These are phyloP conservation scores for Jacana jacana DNA, from an alignment of 2,113 vertebrate species.

Conservation along the genomic window DNA sequence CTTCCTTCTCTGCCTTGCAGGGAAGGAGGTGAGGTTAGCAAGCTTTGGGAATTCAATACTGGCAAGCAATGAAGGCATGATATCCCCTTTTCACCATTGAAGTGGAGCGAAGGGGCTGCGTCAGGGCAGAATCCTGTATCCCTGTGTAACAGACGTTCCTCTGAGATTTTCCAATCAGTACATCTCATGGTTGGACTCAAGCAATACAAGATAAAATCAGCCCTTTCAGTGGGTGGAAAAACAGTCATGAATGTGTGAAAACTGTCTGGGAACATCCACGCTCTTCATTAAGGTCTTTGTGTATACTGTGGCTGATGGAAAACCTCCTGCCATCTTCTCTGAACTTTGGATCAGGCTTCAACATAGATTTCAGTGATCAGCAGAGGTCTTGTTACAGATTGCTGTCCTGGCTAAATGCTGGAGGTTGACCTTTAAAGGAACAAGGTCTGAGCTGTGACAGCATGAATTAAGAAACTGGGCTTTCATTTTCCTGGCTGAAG, in stretches of 20 bases:
- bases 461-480: not conserved
- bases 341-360: not conserved
- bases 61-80: not conserved
- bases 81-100: not conserved
- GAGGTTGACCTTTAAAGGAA: not conserved
- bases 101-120: not conserved
- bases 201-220: conserved; percentile 52
- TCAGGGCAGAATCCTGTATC: not conserved
- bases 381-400: not conserved
- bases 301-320: not conserved
- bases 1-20: not conserved
- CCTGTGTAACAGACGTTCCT: conserved; percentile 12
- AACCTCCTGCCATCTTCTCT: not conserved
- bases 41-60: not conserved
- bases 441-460: not conserved
- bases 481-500: conserved; percentile 1
- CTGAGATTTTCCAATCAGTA: conserved; percentile 35
- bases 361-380: not conserved
- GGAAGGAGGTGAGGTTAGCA: not conserved
- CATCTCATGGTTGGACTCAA: conserved; percentile 39
- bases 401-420: not conserved
- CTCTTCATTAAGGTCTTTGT: conserved; percentile 46
- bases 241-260: conserved; percentile 58
- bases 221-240: conserved; percentile 46
- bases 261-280: conserved; percentile 55